Conservation (phyloP, 2,888 invertebrate genomes). For the Monoplex corrugatus region DNA sequence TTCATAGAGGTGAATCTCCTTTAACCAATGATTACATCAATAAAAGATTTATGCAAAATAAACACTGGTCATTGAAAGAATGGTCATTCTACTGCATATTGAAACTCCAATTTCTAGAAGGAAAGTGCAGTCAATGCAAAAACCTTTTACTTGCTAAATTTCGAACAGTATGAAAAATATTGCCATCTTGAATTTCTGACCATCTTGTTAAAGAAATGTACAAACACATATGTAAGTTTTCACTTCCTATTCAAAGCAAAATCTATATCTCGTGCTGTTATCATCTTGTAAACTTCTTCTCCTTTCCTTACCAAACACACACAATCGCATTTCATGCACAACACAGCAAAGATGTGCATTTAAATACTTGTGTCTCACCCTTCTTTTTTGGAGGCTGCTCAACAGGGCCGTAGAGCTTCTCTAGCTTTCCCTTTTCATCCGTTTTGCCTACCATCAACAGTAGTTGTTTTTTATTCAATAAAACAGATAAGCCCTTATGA, state of each 20-base stretch:
- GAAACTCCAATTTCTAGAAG: too few relatives aligned
- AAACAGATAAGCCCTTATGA: not conserved
- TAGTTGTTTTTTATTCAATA: not conserved
- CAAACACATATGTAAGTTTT: not conserved
- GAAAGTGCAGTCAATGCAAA: too few relatives aligned
- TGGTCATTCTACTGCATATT: too few relatives aligned
- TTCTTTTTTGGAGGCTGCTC: slow-evolving; percentile 59
- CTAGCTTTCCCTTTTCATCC: slow-evolving; percentile 69
- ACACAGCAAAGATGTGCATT: slow-evolving; percentile 26
- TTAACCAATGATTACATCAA: too few relatives aligned
- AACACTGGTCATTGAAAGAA: too few relatives aligned
- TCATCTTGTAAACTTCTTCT: not conserved
- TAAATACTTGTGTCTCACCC: slow-evolving; percentile 48
- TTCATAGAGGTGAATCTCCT: too few relatives aligned
- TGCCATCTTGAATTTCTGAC: too few relatives aligned
- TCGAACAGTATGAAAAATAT: too few relatives aligned
- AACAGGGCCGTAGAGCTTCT: slow-evolving; percentile 71
- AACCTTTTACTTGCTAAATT: too few relatives aligned
- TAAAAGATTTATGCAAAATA: too few relatives aligned
- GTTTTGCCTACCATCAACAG: slow-evolving; percentile 68
- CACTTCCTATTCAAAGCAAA: not conserved
- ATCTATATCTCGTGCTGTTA: not conserved
- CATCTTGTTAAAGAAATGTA: too few relatives aligned
- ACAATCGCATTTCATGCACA: not conserved
- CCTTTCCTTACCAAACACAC: not conserved